Evolutionary conservation across 2,888 invertebrate species (phyloP).

Genomic region (Trilocha varians): DNA sequence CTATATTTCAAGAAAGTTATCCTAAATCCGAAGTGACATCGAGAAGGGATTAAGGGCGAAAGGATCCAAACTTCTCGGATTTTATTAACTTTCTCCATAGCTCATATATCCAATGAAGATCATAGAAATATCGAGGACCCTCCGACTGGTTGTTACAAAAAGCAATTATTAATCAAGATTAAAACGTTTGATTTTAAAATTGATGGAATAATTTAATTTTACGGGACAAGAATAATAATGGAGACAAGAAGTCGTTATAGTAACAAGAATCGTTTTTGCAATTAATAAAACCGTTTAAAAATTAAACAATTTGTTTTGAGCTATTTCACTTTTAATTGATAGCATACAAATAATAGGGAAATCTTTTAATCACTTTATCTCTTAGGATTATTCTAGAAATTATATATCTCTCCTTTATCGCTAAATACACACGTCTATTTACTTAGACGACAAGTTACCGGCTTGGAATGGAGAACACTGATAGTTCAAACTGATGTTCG

Average conservation of each 20-base stretch:
- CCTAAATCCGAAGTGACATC: conserved; percentile 33
- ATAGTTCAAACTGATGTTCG: conserved; percentile 42
- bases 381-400: too few relatives aligned
- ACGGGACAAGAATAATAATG: too few relatives aligned
- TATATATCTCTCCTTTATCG: too few relatives aligned
- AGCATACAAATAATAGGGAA: too few relatives aligned
- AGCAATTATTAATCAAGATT: conserved; percentile 23
- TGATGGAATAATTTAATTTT: conserved; percentile 16
- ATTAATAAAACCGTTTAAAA: too few relatives aligned
- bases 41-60: conserved; percentile 32
- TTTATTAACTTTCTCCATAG: conserved; percentile 37
- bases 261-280: too few relatives aligned
- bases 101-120: conserved; percentile 30
- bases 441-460: conserved; percentile 18
- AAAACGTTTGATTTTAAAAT: conserved; percentile 12
- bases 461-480: conserved; percentile 24
- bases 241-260: too few relatives aligned
- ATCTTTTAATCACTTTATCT: too few relatives aligned
- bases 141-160: conserved; percentile 18
- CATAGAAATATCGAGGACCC: conserved; percentile 11
- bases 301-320: too few relatives aligned
- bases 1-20: conserved; percentile 32
- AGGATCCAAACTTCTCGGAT: conserved; percentile 36
- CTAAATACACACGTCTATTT: conserved; percentile 35
- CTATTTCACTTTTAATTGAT: too few relatives aligned